Evolutionary conservation across 1,140 invertebrate genomes (phyloP).

Genomic region (Nixonia krombeini): DNA sequence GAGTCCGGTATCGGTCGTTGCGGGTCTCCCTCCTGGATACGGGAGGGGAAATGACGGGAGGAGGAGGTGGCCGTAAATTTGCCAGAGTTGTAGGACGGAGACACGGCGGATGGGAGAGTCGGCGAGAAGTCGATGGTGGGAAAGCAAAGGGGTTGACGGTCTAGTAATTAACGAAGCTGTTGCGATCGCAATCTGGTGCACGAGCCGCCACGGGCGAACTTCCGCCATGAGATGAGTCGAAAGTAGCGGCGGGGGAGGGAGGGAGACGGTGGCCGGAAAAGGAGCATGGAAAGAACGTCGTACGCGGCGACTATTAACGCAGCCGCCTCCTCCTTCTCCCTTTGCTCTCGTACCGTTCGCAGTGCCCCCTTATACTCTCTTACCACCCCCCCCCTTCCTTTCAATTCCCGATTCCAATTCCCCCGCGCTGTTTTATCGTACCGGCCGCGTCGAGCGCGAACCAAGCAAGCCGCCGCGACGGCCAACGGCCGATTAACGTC

Average conservation of each 20-base stretch:
- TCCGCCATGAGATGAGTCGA: constrained; percentile 4
- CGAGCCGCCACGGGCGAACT: constrained; percentile 48
- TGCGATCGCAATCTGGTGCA: constrained; percentile 59
- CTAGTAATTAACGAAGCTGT: constrained; percentile 63
- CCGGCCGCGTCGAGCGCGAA: constrained; percentile 3
- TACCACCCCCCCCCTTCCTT: constrained; percentile 13
- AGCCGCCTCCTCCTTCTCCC: constrained; percentile 51
- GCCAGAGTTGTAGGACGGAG: constrained; percentile 9
- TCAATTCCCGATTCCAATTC: neutral
- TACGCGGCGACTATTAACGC: constrained; percentile 58
- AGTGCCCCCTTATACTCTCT: constrained; percentile 11
- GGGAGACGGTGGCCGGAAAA: neutral
- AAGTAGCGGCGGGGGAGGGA: constrained; percentile 5
- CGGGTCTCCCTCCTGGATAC: neutral
- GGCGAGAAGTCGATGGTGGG: constrained; percentile 22
- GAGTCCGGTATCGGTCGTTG: too few species aligned
- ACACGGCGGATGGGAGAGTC: constrained; percentile 10
- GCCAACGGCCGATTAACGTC: constrained; percentile 6
- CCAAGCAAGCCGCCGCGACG: constrained; percentile 1
- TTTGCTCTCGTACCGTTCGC: constrained; percentile 12
- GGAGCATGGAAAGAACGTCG: too few species aligned
- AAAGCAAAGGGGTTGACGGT: constrained; percentile 32
- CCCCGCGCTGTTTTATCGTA: neutral
- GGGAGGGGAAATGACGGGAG: neutral
- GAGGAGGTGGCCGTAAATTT: constrained; percentile 13